Base-by-base conservation (phyloP, 2,113 vertebrate species). In the Nycticebus coucang region DNA sequence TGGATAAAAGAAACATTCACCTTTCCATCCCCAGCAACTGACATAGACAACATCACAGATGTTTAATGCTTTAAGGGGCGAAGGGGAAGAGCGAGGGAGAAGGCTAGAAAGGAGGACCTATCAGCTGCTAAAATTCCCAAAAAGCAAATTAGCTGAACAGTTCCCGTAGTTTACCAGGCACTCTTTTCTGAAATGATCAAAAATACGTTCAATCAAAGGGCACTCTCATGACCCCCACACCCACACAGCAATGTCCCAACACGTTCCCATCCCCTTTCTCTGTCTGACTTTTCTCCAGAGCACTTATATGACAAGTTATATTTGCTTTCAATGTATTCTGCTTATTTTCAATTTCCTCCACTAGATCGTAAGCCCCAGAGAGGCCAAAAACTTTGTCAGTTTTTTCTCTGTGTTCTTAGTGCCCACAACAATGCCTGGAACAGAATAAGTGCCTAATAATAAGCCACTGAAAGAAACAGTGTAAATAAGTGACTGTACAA, bases 181-280 rank as follows among this genome's bases (percentile, higher is more conserved):
- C 2, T 37, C 5, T 50, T 55, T 71, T 21, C 26, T 55, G 8
- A 59, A 50, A 74, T 50, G 30, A 41, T 5, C 69, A 71, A 35
- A 71, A 26, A n/a, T 18, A 17, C 6, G 30, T 18, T 30, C 22
- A 45, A 26, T 62, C 59, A 6, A 5, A 0, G 30, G 64, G 33
- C 35, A 53, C 11, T 37, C 10, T 9, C 22, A 14, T 0, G 0
- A 18, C 7, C 12, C 12, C 24, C n/a, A 4, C 5, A 33, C 19
- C 19, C 60, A 30, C 75, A 28, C 2, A 80, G 59, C n/a, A 64
- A 5, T 26, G 5, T 37, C 15, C 33, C 11, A 33, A 15, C 6
- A 5, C 33, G 59, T n/a, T 45, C 33, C 17, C 11, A 72, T 1
- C 17, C 10, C 35, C 19, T 13, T 64, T 74, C 59, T 72, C 50